Base-by-base conservation (phyloP, 1,140 invertebrate genomes). In the Leptopilina clavipes region DNA sequence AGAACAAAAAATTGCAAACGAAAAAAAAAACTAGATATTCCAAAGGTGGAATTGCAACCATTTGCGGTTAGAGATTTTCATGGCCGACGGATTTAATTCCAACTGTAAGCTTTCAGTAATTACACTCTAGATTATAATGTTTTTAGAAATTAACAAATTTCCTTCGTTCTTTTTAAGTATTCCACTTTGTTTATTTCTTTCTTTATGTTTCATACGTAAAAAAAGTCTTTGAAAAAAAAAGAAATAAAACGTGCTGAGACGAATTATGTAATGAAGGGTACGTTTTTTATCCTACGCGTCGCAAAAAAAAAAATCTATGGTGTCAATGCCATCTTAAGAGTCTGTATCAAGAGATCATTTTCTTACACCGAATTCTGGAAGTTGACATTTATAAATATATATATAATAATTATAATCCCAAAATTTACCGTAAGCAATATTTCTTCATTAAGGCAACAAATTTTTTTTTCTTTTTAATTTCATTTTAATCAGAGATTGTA, bases 11-110 rank as follows among this genome's bases (percentile, higher is more conserved):
- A n/a, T 65, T 65, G 12, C 59, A 37, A 65, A 2, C 1, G 9
- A 44, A 44, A 48, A 48, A 48, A 59, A 5, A 59, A 7, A n/a
- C 11, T 65, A 31, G 25, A 65, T 76, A 48, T 84, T 52, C 77
- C 80, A 72, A 80, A 83, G 75, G 82, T 82, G 80, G 54, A 74
- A 40, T 56, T 56, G 11, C 56, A 73, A 73, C 6, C 10, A n/a
- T 37, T 7, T 12, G 25, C 25, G 22, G 25, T 31, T 14, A 65
- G 25, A 19, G 59, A n/a, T 65, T 65, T 65, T 25, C 22, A 31
- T 65, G 25, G 25, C 59, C 59, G 10, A 22, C 22, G 59, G 22
- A 65, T 37, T 65, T 8, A 65, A 65, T 31, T 65, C 22, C 59
- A 37, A 31, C 22, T 65, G 59, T 65, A 65, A 65, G 59, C 59